Conservation (phyloP, 30 jellyfish, hydroid and myxozoan species). For the Aurelia sp. region DNA sequence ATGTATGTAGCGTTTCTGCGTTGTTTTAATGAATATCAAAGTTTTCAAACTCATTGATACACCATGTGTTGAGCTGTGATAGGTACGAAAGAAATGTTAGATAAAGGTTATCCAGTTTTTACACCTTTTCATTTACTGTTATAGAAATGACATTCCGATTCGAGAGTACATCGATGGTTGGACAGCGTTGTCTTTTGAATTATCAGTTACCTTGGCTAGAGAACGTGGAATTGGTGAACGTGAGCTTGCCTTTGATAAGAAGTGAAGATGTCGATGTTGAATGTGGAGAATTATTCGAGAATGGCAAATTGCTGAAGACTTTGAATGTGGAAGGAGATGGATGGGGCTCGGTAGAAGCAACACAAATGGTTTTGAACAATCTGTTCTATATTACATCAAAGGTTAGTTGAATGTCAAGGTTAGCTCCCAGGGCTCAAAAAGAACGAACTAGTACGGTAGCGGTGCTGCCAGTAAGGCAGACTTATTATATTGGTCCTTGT, state of each 20-base stretch:
- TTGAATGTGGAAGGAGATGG: conserved; percentile 82
- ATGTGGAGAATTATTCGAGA: conserved; percentile 23
- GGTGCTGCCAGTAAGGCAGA: too few relatives aligned
- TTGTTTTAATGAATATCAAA: too few relatives aligned
- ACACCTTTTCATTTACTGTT: not conserved
- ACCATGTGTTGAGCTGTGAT: too few relatives aligned
- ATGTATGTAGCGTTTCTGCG: too few relatives aligned
- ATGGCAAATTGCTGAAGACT: conserved; percentile 68
- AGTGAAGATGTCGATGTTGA: conserved; percentile 26
- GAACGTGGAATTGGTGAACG: conserved; percentile 87
- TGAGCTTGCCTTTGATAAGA: conserved; percentile 39
- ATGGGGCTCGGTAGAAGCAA: conserved; percentile 95
- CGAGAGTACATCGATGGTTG: conserved; percentile 98
- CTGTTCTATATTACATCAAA: conserved; percentile 90
- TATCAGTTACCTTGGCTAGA: conserved; percentile 94
- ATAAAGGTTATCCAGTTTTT: too few relatives aligned
- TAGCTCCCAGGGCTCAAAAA: too few relatives aligned
- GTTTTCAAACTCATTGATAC: too few relatives aligned
- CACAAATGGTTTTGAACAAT: conserved; percentile 93
- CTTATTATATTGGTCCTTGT: too few relatives aligned
- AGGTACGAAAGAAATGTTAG: too few relatives aligned
- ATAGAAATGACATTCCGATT: conserved; percentile 90
- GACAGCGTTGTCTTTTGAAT: conserved; percentile 90
- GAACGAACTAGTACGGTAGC: too few relatives aligned
- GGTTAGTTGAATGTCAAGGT: conserved; percentile 50